A percentile compares a stretch with the other conserved stretches of the same genome.
Conservation (phyloP, 2,797 vertebrate genomes). For the Xenopus petersii region DNA sequence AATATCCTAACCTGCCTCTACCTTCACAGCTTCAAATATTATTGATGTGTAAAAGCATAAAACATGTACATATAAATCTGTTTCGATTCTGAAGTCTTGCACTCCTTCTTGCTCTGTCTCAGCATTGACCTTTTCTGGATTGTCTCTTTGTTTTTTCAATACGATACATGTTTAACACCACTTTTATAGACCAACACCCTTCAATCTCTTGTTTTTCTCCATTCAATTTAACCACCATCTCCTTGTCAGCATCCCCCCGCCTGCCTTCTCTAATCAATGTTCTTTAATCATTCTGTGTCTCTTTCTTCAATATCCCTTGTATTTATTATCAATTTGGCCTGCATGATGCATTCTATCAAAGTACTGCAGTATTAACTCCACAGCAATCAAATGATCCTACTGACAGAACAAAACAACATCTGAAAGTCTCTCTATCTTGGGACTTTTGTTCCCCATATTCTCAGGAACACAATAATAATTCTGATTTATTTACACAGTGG, state of each 20-base stretch:
- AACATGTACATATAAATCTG: neutral
- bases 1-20: neutral
- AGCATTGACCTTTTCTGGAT: conserved; percentile 25
- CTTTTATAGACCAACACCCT: conserved; percentile 40
- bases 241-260: conserved; percentile 33
- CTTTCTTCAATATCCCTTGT: conserved; percentile 37
- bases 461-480: too few relatives aligned
- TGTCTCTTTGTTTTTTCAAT: conserved; percentile 20
- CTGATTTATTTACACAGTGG: too few relatives aligned
- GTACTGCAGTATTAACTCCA: conserved; percentile 3
- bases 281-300: conserved; percentile 35
- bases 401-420: neutral
- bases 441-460: too few relatives aligned
- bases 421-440: too few relatives aligned
- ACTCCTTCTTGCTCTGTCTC: neutral
- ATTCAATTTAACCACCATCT: conserved; percentile 34
- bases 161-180: conserved; percentile 37
- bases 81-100: neutral
- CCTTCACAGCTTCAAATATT: neutral
- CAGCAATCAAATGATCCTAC: neutral
- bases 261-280: conserved; percentile 38
- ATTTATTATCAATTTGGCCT: conserved; percentile 29
- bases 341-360: conserved; percentile 7
- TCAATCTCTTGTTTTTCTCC: conserved; percentile 27
- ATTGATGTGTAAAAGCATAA: neutral